phyloP scores from a whole-genome alignment of 2,797 vertebrate genomes.

The Urosaurus nigricauda region DNA sequence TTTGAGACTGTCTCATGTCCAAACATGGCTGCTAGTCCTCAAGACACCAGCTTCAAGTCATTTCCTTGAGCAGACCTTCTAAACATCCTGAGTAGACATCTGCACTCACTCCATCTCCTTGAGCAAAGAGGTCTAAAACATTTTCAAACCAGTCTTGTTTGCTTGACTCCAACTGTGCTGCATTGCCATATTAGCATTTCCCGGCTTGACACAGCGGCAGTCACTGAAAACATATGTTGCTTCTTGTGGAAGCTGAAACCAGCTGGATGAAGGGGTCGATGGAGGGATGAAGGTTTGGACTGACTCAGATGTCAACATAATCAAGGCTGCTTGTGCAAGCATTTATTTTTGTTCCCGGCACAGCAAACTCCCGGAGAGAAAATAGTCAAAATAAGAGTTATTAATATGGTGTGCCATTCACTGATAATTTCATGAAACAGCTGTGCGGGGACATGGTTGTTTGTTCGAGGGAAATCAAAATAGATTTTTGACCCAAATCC shows the following conservation, averaged over 20 bases:
- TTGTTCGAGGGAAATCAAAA: slow-evolving; percentile 16
- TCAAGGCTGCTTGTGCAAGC: slow-evolving; percentile 20
- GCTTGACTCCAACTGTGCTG: not conserved
- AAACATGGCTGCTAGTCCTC: not conserved
- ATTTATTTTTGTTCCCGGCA: slow-evolving; percentile 31
- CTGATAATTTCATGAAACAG: slow-evolving; percentile 38
- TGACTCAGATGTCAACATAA: slow-evolving; percentile 18
- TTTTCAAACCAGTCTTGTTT: not conserved
- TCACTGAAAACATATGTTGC: not conserved
- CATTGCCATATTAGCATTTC: not conserved
- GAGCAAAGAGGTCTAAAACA: not conserved
- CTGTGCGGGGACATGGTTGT: slow-evolving; percentile 14
- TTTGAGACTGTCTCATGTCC: not conserved
- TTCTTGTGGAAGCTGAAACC: not conserved
- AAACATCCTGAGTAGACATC: no score
- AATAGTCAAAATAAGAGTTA: slow-evolving; percentile 33
- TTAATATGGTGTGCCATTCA: slow-evolving; percentile 34
- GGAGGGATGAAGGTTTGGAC: not conserved
- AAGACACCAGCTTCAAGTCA: not conserved
- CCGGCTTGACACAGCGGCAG: not conserved
- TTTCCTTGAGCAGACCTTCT: not conserved
- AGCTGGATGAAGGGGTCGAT: not conserved
- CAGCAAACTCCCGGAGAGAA: slow-evolving; percentile 20
- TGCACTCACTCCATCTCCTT: not conserved
- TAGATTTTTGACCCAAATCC: slow-evolving; percentile 7